Base-by-base conservation (phyloP, 37 sponge, comb jelly and placozoan genomes). In the Hexactinellida sp. region DNA sequence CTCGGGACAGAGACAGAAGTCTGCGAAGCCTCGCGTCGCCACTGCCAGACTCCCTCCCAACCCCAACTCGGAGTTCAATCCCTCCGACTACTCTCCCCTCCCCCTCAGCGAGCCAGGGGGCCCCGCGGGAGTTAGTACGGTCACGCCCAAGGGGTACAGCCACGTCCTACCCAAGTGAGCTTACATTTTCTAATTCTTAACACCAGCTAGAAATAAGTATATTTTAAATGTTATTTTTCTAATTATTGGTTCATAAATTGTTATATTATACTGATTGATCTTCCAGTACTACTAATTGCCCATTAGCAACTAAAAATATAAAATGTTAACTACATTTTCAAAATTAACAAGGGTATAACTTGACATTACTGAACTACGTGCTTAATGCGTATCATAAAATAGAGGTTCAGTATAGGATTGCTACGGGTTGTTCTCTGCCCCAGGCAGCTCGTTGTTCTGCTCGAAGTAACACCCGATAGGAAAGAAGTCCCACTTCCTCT, bases 401-500 rank as follows among this genome's bases (percentile, higher is more conserved):
- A n/a, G n/a, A n/a, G n/a, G n/a, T n/a, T n/a, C n/a, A n/a, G n/a
- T n/a, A n/a, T n/a, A n/a, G n/a, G n/a, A n/a, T 19, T 47, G 52
- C 52, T 47, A 47, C 52, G 76, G 13, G 76, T 63, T 63, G 30
- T 63, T 63, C 47, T 41, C 76, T 25, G 76, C 76, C 34, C 3
- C 30, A 25, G 25, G 30, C 76, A 21, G 25, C 30, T 63, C 76
- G 30, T 25, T 63, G 30, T n/a, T 63, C 76, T 63, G 25, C 13
- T 63, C 76, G 76, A 63, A 63, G 76, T 63, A 63, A 28, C 76
- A 63, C 19, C 94, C 96, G 16, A 91, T 90, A 36, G 96, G 96
- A 85, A 95, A 93, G 90, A 95, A 93, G 83, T 93, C 92, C 91
- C 92, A 90, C 36, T 85, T 83, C 55, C 87, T 82, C 54, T 88